These are phyloP conservation scores for Porites australiensis DNA, from an alignment of 64 coral and sea anemone species.

Conservation along the genomic window DNA sequence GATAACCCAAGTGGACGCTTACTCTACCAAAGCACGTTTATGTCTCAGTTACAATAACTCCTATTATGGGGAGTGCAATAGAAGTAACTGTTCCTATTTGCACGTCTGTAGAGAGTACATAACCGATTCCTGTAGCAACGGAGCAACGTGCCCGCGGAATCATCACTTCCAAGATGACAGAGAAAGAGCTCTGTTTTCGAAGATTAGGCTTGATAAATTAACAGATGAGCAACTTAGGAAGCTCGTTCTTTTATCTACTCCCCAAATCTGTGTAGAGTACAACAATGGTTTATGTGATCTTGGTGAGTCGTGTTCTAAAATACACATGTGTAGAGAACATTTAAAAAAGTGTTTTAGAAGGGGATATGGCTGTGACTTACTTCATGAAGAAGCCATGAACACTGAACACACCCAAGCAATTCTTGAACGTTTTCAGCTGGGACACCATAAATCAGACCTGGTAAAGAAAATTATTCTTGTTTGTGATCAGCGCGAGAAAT, in stretches of 20 bases:
- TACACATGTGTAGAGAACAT: conserved; percentile 43
- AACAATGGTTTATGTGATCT: conserved; percentile 35
- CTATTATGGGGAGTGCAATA: background rate
- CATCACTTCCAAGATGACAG: conserved; percentile 56
- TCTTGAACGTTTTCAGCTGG: conserved; percentile 1
- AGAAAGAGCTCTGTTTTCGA: conserved; percentile 19
- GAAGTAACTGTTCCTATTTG: conserved; percentile 43
- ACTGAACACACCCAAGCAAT: conserved; percentile 3
- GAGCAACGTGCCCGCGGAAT: conserved; percentile 46
- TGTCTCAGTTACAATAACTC: conserved; percentile 50
- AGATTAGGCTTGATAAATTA: conserved; percentile 17
- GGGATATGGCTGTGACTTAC: background rate
- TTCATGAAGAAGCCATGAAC: conserved; percentile 6
- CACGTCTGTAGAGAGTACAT: conserved; percentile 75
- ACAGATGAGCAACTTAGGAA: conserved; percentile 38
- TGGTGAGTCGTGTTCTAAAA: conserved; percentile 21
- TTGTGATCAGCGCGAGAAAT: background rate
- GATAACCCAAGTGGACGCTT: conserved; percentile 58
- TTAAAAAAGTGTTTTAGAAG: background rate
- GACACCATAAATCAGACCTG: background rate
- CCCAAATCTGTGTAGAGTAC: conserved; percentile 67
- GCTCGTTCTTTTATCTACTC: conserved; percentile 50
- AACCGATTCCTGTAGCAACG: conserved; percentile 26
- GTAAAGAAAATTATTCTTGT: conserved; percentile 24
- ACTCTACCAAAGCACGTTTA: conserved; percentile 42